These are phyloP conservation scores for Halcyon senegalensis DNA, from an alignment of 2,113 vertebrate genomes.

Conservation along the genomic window DNA sequence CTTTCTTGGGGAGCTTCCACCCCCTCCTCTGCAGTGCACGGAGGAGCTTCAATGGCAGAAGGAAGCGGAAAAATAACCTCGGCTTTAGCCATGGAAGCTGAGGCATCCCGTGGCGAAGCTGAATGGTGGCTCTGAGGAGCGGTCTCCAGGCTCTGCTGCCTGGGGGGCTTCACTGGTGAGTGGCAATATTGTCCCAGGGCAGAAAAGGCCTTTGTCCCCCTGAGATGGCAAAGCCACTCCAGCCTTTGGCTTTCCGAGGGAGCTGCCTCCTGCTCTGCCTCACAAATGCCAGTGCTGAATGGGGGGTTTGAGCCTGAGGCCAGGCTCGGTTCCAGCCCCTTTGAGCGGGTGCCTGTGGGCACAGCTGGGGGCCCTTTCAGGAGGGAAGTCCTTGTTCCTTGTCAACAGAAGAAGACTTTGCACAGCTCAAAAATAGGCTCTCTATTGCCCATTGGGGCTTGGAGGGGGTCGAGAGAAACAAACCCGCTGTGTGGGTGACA, in stretches of 20 bases:
- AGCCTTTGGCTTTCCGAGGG: slow-evolving; percentile 8
- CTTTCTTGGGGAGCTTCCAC: neutral
- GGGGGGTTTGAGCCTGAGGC: slow-evolving; percentile 13
- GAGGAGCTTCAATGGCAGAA: neutral
- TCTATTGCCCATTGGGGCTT: neutral
- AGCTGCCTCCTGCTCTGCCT: slow-evolving; percentile 29
- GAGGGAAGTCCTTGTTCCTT: slow-evolving; percentile 65
- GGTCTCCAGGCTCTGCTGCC: neutral
- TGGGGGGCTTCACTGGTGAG: slow-evolving; percentile 37
- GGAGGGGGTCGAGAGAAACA: neutral
- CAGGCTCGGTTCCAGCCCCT: slow-evolving; percentile 35
- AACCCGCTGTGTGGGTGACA: neutral
- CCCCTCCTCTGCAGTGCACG: neutral
- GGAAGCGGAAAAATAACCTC: slow-evolving; percentile 15
- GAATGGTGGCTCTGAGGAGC: slow-evolving; percentile 36
- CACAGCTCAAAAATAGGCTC: slow-evolving; percentile 21
- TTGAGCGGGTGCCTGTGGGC: neutral
- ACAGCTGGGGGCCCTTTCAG: slow-evolving; percentile 38
- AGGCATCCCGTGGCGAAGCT: neutral
- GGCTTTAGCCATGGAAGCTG: neutral
- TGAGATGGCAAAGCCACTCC: slow-evolving; percentile 10
- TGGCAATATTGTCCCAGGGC: slow-evolving; percentile 49
- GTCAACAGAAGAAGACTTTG: slow-evolving; percentile 34
- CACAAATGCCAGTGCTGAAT: neutral
- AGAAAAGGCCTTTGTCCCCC: slow-evolving; percentile 60